These are phyloP conservation scores for Lepisosteus oculatus DNA, from an alignment of 2,113 vertebrate species.

Conservation along the genomic window DNA sequence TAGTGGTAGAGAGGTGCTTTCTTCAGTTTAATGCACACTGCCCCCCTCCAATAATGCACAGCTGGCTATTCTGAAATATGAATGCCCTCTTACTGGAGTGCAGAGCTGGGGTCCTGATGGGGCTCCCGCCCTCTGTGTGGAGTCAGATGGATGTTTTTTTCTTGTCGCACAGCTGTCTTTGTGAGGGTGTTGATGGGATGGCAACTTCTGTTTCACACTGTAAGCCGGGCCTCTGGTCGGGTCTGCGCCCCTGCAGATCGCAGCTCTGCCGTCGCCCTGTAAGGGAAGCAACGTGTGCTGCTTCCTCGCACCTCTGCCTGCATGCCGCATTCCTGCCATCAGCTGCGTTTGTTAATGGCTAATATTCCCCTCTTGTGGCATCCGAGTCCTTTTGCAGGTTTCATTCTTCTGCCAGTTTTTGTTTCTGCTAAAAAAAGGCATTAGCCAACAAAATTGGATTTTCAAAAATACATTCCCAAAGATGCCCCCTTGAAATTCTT, in stretches of 20 bases:
- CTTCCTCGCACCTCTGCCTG: no score
- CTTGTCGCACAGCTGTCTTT: conserved; percentile 1
- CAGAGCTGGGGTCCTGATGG: not conserved
- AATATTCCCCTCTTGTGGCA: no score
- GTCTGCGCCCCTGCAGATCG: not conserved
- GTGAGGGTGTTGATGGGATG: conserved; percentile 1
- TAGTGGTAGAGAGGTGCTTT: no score
- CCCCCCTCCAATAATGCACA: no score
- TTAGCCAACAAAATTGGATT: no score
- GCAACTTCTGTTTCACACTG: not conserved
- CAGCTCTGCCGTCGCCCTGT: not conserved
- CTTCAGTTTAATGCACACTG: no score
- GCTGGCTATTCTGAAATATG: not conserved
- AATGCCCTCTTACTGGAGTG: not conserved
- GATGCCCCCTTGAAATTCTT: not conserved
- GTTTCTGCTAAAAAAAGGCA: no score
- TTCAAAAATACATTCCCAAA: not conserved
- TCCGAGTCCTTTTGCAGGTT: no score
- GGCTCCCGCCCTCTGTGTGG: not conserved
- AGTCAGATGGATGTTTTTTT: not conserved
- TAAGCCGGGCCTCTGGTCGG: not conserved
- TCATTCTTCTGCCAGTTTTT: no score
- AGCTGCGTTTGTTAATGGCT: no score
- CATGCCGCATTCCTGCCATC: no score
- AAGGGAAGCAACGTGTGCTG: not conserved